phyloP scores from a whole-genome alignment of 2,797 vertebrate genomes.

The Cuniculus paca region DNA sequence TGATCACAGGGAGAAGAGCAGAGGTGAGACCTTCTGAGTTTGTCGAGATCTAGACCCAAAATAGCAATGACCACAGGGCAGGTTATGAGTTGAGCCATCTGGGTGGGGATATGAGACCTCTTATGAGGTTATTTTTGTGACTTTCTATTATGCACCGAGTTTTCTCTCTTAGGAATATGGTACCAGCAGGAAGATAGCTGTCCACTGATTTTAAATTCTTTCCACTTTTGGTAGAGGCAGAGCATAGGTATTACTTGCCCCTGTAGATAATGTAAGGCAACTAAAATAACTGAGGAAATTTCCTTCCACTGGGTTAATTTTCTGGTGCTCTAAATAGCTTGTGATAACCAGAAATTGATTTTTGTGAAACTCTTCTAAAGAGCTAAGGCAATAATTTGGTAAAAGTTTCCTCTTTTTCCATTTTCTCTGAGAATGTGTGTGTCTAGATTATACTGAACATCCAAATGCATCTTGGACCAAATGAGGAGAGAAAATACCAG shows the following conservation, averaged over 20 bases:
- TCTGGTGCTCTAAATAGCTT: not conserved
- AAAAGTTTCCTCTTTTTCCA: not conserved
- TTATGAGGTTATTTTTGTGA: not conserved
- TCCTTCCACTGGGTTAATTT: not conserved
- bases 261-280: not conserved
- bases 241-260: not conserved
- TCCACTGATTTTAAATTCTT: not conserved
- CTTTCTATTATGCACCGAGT: not conserved
- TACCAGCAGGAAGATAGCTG: not conserved
- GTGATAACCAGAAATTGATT: not conserved
- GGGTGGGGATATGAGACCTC: not conserved
- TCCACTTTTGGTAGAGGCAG: not conserved
- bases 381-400: not conserved
- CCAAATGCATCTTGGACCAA: not conserved
- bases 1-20: not conserved
- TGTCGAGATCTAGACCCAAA: not conserved
- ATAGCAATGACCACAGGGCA: not conserved
- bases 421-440: not conserved
- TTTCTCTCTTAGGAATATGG: not conserved
- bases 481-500: rapidly evolving
- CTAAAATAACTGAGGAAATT: not conserved
- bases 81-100: not conserved
- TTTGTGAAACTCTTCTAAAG: not conserved
- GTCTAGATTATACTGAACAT: not conserved
- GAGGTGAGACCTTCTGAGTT: not conserved